Conservation (phyloP, 2,888 invertebrate species). For the Pyrgus malvae region DNA sequence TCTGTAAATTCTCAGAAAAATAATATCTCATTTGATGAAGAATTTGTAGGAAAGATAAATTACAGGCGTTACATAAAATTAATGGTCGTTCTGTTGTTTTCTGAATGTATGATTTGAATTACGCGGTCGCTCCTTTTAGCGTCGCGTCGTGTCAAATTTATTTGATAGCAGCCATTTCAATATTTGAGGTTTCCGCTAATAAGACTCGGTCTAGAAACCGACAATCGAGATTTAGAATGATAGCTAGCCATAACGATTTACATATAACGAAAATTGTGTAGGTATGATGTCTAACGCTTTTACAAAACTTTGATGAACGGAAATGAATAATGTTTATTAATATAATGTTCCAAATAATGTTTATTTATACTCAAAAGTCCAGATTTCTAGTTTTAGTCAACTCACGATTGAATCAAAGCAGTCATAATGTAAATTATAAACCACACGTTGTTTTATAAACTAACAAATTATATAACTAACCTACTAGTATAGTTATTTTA, state of each 20-base stretch:
- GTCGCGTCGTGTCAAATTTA: constrained; percentile 3
- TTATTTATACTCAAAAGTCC: too few relatives aligned
- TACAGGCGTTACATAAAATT: constrained; percentile 10
- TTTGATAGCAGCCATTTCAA: not conserved
- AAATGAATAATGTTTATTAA: too few relatives aligned
- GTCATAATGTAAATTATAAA: too few relatives aligned
- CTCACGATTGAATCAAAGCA: too few relatives aligned
- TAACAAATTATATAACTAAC: too few relatives aligned
- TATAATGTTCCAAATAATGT: too few relatives aligned
- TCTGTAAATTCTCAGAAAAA: constrained; percentile 3
- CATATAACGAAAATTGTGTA: too few relatives aligned
- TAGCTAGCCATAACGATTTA: not conserved
- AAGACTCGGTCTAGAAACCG: not conserved
- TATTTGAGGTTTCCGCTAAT: not conserved
- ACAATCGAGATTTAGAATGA: not conserved
- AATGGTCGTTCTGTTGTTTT: constrained; percentile 7
- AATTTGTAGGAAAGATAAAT: constrained; percentile 26
- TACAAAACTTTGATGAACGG: too few relatives aligned
- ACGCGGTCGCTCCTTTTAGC: not conserved
- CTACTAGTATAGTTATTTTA: too few relatives aligned
- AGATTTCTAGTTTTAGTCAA: too few relatives aligned
- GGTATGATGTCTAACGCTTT: too few relatives aligned
- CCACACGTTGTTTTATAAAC: too few relatives aligned
- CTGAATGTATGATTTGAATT: constrained; percentile 12
- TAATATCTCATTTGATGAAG: constrained; percentile 1